A percentile compares a stretch with the other conserved stretches of the same genome.
Evolutionary conservation across 2,888 invertebrate species (phyloP).

Genomic region (Corbicula japonica): DNA sequence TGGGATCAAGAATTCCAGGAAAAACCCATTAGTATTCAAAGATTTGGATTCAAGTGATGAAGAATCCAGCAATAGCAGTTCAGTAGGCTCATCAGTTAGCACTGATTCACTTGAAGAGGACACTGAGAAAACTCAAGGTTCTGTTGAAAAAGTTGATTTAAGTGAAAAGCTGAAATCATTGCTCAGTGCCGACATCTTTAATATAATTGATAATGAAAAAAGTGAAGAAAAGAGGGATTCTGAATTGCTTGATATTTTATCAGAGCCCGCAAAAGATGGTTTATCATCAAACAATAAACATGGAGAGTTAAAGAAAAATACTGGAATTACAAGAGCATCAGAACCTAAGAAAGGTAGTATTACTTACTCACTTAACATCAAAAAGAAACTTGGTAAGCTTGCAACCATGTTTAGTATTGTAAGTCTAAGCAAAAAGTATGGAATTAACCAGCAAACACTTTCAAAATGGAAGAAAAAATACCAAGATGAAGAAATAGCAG

Average conservation of each 20-base stretch:
- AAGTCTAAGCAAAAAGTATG: conserved; percentile 35
- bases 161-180: conserved; percentile 57
- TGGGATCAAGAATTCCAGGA: no score
- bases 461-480: conserved; percentile 46
- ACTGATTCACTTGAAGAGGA: conserved; percentile 8
- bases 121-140: not conserved
- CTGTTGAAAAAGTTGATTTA: conserved; percentile 26
- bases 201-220: conserved; percentile 27
- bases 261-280: not conserved
- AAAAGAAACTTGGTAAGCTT: conserved; percentile 46
- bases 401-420: conserved; percentile 20
- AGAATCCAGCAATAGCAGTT: conserved; percentile 6
- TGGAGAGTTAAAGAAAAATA: not conserved
- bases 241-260: conserved; percentile 11
- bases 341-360: conserved; percentile 9
- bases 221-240: conserved; percentile 16
- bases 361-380: conserved; percentile 40
- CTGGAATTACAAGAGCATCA: not conserved
- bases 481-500: conserved; percentile 26
- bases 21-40: conserved; percentile 2
- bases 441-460: conserved; percentile 26
- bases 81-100: not conserved
- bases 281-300: not conserved
- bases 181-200: conserved; percentile 59
- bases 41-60: conserved; percentile 22